A percentile compares a stretch with the other conserved stretches of the same genome.
phyloP scores from a whole-genome alignment of 64 coral and sea anemone genomes.

The Montipora efflorescens region DNA sequence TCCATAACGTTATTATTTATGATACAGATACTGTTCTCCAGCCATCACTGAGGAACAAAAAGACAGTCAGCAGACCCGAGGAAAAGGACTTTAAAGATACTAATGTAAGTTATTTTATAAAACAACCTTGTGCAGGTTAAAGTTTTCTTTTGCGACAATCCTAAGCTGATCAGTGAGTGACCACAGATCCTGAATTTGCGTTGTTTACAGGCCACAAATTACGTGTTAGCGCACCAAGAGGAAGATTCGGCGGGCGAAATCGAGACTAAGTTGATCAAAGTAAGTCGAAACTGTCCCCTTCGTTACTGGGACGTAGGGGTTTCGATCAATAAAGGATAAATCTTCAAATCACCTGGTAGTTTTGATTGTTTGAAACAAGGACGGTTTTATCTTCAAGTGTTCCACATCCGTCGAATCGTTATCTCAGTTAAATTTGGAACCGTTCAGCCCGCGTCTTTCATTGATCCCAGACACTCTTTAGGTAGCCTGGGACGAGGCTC shows the following conservation, averaged over 20 bases:
- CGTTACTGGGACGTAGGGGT: no score
- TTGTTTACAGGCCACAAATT: constrained; percentile 88
- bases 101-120: constrained; percentile 48
- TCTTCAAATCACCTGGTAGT: no score
- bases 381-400: no score
- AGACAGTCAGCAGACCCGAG: constrained; percentile 83
- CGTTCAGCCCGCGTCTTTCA: no score
- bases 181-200: not conserved
- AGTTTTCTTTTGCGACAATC: not conserved
- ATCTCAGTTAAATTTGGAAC: no score
- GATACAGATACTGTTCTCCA: constrained; percentile 81
- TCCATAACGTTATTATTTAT: not conserved
- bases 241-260: constrained; percentile 97
- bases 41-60: constrained; percentile 93
- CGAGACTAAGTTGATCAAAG: constrained; percentile 96
- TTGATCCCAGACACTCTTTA: no score
- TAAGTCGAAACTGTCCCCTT: constrained; percentile 5
- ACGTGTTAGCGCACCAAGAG: constrained; percentile 89
- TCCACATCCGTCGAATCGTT: no score
- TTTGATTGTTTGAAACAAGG: no score
- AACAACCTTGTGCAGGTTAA: no score
- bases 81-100: constrained; percentile 88
- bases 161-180: not conserved
- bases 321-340: no score
- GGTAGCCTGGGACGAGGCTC: no score